Evolutionary conservation across 53 echinoderm and acorn worm genomes (phyloP).

Genomic region (Paelopatides confundens): DNA sequence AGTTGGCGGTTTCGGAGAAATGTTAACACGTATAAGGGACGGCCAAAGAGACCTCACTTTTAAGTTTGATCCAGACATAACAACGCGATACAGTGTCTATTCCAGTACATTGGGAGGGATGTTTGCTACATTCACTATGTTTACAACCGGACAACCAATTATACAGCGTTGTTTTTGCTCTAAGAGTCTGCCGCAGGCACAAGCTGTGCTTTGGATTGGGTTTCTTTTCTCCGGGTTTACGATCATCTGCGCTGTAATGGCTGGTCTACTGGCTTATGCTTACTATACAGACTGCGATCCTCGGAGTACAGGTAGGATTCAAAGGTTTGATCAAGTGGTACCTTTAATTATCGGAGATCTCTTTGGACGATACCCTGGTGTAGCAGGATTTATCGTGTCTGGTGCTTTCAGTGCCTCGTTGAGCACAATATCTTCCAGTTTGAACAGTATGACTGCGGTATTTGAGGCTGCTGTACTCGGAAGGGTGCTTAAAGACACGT

Average conservation of each 20-base stretch:
- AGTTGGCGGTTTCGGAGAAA: background rate
- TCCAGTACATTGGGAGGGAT: background rate
- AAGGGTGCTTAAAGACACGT: background rate
- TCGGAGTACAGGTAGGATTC: background rate
- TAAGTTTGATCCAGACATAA: background rate
- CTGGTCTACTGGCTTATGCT: slow-evolving; percentile 5
- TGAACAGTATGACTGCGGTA: slow-evolving; percentile 14
- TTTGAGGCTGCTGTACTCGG: background rate
- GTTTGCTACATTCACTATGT: background rate
- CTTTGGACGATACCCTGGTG: slow-evolving; percentile 24
- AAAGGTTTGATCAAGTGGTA: slow-evolving; percentile 23
- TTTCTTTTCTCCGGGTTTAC: background rate
- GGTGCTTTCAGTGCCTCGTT: slow-evolving; percentile 6
- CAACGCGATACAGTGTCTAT: slow-evolving; percentile 1
- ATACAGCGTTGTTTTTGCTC: slow-evolving; percentile 12
- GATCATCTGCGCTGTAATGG: background rate
- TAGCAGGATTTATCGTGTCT: slow-evolving; percentile 19
- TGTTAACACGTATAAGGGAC: background rate
- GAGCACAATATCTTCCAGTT: slow-evolving; percentile 7
- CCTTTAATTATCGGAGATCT: slow-evolving; percentile 4
- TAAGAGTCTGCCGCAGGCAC: background rate
- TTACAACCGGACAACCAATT: slow-evolving; percentile 8
- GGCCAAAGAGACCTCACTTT: background rate
- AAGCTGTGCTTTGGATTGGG: background rate
- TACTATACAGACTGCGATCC: slow-evolving; percentile 28